phyloP scores from a whole-genome alignment of 2,888 invertebrate species.

The Amiota minor region DNA sequence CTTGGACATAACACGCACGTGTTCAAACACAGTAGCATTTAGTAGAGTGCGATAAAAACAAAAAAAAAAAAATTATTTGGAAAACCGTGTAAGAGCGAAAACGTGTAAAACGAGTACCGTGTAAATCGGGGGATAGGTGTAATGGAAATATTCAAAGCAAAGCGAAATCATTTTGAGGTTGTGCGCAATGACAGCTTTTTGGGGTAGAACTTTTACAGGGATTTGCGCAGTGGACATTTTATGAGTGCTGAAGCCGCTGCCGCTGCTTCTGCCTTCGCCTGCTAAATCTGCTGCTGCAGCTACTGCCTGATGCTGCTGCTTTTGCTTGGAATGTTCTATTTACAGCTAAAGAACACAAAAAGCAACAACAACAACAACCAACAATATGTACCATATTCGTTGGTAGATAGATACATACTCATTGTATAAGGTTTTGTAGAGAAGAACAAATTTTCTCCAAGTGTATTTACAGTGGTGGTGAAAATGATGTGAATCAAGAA shows the following conservation, averaged over 20 bases:
- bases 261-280: conserved; percentile 1
- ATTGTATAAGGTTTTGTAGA: too few species aligned
- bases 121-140: too few species aligned
- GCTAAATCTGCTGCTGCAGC: neutral
- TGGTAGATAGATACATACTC: neutral
- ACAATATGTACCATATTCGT: neutral
- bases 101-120: too few species aligned
- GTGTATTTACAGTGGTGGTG: too few species aligned
- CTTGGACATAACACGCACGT: too few species aligned
- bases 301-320: neutral
- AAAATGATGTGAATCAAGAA: too few species aligned
- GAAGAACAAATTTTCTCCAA: too few species aligned
- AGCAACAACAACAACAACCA: neutral
- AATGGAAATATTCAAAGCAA: conserved; percentile 10
- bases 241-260: conserved; percentile 13
- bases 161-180: conserved; percentile 61
- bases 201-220: conserved; percentile 72
- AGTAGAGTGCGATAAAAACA: too few species aligned
- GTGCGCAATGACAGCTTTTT: conserved; percentile 72
- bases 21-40: too few species aligned
- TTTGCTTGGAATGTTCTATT: neutral
- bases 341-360: neutral
- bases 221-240: conserved; percentile 69
- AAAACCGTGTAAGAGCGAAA: too few species aligned
- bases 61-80: too few species aligned